Conservation (phyloP, 2,888 invertebrate species). For the Rhagonycha lutea region DNA sequence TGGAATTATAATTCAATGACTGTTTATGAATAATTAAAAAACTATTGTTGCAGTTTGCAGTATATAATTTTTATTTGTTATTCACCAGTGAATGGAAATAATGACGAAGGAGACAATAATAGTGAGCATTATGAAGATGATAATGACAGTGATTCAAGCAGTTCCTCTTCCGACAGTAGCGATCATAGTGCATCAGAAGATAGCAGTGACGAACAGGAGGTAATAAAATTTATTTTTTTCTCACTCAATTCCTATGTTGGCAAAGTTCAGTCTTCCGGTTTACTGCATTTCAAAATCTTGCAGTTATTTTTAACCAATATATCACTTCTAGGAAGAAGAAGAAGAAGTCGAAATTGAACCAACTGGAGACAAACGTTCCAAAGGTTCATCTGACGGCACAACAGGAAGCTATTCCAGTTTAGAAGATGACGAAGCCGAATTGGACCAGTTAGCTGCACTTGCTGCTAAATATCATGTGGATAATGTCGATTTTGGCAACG, state of each 20-base stretch:
- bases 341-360: slow-evolving; percentile 42
- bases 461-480: slow-evolving; percentile 53
- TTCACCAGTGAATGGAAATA: slow-evolving; percentile 30
- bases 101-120: slow-evolving; percentile 47
- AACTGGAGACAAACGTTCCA: slow-evolving; percentile 48
- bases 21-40: background rate
- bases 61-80: background rate
- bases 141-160: slow-evolving; percentile 42
- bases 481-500: slow-evolving; percentile 54
- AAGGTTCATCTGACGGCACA: slow-evolving; percentile 56
- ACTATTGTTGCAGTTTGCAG: background rate
- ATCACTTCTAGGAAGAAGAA: slow-evolving; percentile 16
- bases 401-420: slow-evolving; percentile 61
- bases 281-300: no score
- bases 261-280: no score
- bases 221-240: slow-evolving; percentile 31
- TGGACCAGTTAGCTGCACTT: slow-evolving; percentile 51
- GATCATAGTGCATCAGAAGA: slow-evolving; percentile 45
- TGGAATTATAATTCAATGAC: no score
- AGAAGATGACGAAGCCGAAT: slow-evolving; percentile 59
- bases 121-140: slow-evolving; percentile 50
- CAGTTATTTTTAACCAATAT: no score
- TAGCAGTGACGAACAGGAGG: slow-evolving; percentile 52
- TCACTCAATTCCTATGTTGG: no score
- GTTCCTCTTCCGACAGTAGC: slow-evolving; percentile 44